Evolutionary conservation across 1,140 invertebrate genomes (phyloP).

Genomic region (Sipha flava): DNA sequence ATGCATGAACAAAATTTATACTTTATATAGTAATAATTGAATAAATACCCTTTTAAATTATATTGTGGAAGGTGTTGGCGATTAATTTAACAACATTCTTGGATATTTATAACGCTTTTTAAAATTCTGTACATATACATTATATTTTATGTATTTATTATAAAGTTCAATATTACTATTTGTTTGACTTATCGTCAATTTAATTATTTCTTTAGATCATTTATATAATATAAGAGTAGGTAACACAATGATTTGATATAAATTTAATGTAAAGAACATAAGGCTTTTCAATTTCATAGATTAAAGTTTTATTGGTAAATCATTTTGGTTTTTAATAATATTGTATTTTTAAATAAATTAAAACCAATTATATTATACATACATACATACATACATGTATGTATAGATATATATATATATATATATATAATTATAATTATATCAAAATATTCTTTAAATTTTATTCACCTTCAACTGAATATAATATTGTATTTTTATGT

Average conservation of each 20-base stretch:
- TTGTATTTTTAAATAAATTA: neutral
- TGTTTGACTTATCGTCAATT: neutral
- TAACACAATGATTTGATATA: neutral
- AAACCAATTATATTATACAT: neutral
- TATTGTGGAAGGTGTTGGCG: constrained; percentile 21
- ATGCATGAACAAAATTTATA: neutral
- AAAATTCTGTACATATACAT: constrained; percentile 6
- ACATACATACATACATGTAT: too few relatives aligned
- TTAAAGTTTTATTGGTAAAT: neutral
- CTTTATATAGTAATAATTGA: neutral
- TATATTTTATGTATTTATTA: neutral
- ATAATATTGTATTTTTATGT: neutral
- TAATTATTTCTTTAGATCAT: neutral
- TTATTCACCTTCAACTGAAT: neutral
- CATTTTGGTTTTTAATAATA: neutral
- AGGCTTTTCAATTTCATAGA: neutral
- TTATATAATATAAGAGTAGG: neutral
- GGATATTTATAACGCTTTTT: neutral
- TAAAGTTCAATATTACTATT: neutral
- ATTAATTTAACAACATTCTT: neutral
- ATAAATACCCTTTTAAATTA: neutral
- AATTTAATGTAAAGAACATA: neutral
- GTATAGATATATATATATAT: too few relatives aligned
- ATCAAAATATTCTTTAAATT: too few relatives aligned
- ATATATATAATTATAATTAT: too few relatives aligned